A percentile compares a stretch with the other conserved stretches of the same genome.
Evolutionary conservation across 2,888 invertebrate genomes (phyloP).

Genomic region (Sceliomorpha sp.): DNA sequence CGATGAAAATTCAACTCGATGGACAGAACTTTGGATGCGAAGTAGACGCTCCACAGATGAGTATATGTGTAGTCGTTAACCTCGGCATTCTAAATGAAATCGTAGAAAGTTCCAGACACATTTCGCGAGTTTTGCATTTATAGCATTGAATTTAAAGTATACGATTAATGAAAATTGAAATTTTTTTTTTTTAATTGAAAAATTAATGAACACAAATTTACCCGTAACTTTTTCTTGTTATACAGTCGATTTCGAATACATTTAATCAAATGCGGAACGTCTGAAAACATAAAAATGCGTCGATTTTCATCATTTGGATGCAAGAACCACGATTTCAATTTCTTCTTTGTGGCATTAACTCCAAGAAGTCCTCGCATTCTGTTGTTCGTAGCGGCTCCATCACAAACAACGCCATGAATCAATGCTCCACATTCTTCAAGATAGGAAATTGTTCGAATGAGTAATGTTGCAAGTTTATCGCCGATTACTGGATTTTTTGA

Average conservation of each 20-base stretch:
- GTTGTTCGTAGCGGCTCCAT: constrained; percentile 29
- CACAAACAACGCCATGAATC: constrained; percentile 31
- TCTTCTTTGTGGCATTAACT: constrained; percentile 5
- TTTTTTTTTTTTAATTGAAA: too few species aligned
- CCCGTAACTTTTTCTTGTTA: constrained; percentile 14
- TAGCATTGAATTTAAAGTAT: too few species aligned
- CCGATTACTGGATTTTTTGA: constrained; percentile 47
- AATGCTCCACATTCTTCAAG: constrained; percentile 34
- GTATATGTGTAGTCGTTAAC: constrained; percentile 6
- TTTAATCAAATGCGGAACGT: constrained; percentile 24
- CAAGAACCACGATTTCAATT: constrained; percentile 10
- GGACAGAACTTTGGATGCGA: constrained; percentile 18
- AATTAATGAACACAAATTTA: too few species aligned
- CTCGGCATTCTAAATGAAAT: constrained; percentile 9
- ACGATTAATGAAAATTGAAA: too few species aligned
- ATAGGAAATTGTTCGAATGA: constrained; percentile 26
- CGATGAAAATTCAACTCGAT: constrained; percentile 18
- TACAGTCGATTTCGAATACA: constrained; percentile 28
- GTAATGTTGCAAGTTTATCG: constrained; percentile 39
- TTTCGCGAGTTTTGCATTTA: neutral
- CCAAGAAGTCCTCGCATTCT: constrained; percentile 28
- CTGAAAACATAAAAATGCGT: constrained; percentile 24
- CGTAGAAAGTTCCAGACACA: neutral
- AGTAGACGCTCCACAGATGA: constrained; percentile 3
- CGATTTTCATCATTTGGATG: constrained; percentile 19